Conservation (phyloP, 2,797 vertebrate species). For the Tachyglossus aculeatus region DNA sequence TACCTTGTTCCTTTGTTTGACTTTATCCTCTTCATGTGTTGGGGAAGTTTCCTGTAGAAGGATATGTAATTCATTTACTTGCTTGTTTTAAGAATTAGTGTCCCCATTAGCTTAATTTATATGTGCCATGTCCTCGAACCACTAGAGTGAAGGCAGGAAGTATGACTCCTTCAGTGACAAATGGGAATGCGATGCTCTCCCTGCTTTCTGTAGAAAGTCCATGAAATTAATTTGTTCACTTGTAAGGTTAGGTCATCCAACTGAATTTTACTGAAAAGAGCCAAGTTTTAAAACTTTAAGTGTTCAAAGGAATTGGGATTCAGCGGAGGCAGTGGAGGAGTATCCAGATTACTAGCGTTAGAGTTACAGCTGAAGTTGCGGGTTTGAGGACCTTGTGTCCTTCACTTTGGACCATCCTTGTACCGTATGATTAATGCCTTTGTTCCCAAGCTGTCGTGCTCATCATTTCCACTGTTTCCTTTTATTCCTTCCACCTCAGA, state of each 20-base stretch:
- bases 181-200: slow-evolving; percentile 1
- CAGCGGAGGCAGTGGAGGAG: neutral
- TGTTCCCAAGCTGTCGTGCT: too few species aligned
- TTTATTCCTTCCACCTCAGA: too few species aligned
- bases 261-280: slow-evolving; percentile 24
- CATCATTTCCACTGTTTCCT: too few species aligned
- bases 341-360: neutral
- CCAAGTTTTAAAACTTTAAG: slow-evolving; percentile 26
- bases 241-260: slow-evolving; percentile 29
- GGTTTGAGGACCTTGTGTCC: too few species aligned
- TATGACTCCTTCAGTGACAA: slow-evolving; percentile 24
- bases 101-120: slow-evolving; percentile 55
- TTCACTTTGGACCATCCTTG: too few species aligned
- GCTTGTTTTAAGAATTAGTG: slow-evolving; percentile 51
- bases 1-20: slow-evolving; percentile 65
- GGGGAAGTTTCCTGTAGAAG: slow-evolving; percentile 62
- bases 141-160: slow-evolving; percentile 31
- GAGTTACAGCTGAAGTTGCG: neutral
- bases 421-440: too few species aligned
- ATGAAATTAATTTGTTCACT: slow-evolving; percentile 33
- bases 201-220: neutral
- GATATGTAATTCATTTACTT: slow-evolving; percentile 54
- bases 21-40: slow-evolving; percentile 65
- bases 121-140: slow-evolving; percentile 49
- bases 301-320: slow-evolving; percentile 27